Conservation (phyloP, 2,797 vertebrate species). For the Gorsachius magnificus region DNA sequence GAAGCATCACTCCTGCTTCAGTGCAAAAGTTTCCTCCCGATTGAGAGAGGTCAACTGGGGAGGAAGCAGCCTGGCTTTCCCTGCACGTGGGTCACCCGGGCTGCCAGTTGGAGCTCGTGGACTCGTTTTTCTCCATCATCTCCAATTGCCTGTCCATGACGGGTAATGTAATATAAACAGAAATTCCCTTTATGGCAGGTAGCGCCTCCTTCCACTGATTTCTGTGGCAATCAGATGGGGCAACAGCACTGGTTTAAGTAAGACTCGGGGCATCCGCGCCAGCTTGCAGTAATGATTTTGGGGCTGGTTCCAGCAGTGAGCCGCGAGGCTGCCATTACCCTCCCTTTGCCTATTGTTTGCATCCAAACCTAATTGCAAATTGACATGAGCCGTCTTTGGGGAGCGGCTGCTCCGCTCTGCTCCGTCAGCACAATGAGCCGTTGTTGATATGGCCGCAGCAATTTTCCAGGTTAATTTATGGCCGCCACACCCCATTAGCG, state of each 20-base stretch:
- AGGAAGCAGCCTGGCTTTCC: not conserved
- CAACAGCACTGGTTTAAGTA: not conserved
- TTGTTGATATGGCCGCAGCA: conserved; percentile 39
- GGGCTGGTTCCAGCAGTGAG: rapidly evolving
- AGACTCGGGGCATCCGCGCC: not conserved
- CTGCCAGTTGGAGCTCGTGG: not conserved
- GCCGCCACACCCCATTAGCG: conserved; percentile 63
- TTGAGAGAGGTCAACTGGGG: not conserved
- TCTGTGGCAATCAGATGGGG: not conserved
- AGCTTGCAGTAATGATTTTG: not conserved
- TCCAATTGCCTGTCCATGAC: rapidly evolving
- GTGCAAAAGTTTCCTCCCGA: not conserved
- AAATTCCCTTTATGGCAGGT: not conserved
- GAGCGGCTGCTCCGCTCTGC: not conserved
- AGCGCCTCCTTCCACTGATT: not conserved
- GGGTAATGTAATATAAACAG: not conserved
- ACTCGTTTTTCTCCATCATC: not conserved
- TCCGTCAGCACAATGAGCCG: conserved; percentile 41
- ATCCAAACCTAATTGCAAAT: not conserved
- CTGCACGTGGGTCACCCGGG: rapidly evolving
- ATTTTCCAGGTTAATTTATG: conserved; percentile 69
- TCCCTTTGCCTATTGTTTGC: not conserved
- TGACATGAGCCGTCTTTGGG: conserved; percentile 1
- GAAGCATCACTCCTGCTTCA: not conserved
- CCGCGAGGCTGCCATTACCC: not conserved